Evolutionary conservation across 2,113 vertebrate species (phyloP).

Genomic region (Tetrao urogallus): DNA sequence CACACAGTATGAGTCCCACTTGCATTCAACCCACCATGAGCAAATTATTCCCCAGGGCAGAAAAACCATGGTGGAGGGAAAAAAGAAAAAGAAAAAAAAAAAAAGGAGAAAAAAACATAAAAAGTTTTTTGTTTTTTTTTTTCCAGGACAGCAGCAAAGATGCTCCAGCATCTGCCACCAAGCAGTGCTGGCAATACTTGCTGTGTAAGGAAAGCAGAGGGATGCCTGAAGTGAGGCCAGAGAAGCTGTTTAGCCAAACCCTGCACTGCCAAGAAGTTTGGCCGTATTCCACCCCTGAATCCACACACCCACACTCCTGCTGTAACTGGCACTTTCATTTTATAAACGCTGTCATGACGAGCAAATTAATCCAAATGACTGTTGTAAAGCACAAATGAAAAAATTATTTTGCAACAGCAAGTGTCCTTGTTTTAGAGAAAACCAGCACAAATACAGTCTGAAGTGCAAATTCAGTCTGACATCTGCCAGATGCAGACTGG

Average conservation of each 20-base stretch:
- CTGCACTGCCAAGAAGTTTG: neutral
- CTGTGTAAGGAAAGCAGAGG: neutral
- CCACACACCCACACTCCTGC: neutral
- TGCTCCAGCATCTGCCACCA: neutral
- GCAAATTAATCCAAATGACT: neutral
- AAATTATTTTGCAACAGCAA: neutral
- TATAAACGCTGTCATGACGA: neutral
- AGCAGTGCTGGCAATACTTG: neutral
- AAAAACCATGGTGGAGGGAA: rapidly evolving
- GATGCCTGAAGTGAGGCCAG: neutral
- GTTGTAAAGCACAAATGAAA: neutral
- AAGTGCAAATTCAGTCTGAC: neutral
- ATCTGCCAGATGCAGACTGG: neutral
- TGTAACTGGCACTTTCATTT: neutral
- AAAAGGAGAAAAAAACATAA: too few relatives aligned
- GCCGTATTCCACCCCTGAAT: neutral
- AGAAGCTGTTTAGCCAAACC: neutral
- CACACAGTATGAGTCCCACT: rapidly evolving
- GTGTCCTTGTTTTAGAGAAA: neutral
- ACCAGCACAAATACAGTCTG: neutral
- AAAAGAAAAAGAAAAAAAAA: too few relatives aligned
- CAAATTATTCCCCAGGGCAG: neutral
- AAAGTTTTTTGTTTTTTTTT: neutral
- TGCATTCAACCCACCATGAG: neutral
- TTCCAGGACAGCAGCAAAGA: neutral